phyloP scores from a whole-genome alignment of 2,797 vertebrate genomes.

The Pteronotus mesoamericanus region DNA sequence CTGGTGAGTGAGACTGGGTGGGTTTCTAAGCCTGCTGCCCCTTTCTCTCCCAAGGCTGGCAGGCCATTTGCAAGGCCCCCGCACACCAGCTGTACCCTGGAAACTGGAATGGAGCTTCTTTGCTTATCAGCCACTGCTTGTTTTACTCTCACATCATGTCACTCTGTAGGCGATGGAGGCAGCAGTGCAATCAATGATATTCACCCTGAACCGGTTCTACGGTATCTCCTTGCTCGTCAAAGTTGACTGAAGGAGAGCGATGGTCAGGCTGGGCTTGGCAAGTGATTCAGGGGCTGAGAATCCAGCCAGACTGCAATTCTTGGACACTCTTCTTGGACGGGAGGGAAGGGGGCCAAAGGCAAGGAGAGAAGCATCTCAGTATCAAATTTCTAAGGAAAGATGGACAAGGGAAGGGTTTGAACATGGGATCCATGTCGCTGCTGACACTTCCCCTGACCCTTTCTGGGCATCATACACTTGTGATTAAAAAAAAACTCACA shows the following conservation, averaged over 20 bases:
- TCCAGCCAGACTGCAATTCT: background rate
- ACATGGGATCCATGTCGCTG: background rate
- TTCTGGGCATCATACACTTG: background rate
- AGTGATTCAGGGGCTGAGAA: background rate
- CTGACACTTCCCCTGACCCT: background rate
- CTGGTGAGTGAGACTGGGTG: background rate
- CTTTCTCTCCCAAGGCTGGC: background rate
- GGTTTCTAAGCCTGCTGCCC: background rate
- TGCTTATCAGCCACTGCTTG: background rate
- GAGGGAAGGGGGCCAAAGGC: background rate
- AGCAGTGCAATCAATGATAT: background rate
- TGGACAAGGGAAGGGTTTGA: background rate
- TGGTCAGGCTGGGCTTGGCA: background rate
- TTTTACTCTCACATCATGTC: slow-evolving; percentile 27
- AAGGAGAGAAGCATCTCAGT: background rate
- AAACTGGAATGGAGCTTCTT: slow-evolving; percentile 46
- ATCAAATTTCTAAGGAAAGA: background rate
- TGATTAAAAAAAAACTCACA: background rate
- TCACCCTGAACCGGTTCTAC: background rate
- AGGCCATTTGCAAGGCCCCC: background rate
- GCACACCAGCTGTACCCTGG: background rate
- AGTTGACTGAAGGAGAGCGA: background rate
- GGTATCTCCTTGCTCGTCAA: background rate
- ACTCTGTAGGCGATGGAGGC: background rate
- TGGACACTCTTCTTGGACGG: background rate